Base-by-base conservation (phyloP, 2,888 invertebrate species). In the Leptopilina myrica region DNA sequence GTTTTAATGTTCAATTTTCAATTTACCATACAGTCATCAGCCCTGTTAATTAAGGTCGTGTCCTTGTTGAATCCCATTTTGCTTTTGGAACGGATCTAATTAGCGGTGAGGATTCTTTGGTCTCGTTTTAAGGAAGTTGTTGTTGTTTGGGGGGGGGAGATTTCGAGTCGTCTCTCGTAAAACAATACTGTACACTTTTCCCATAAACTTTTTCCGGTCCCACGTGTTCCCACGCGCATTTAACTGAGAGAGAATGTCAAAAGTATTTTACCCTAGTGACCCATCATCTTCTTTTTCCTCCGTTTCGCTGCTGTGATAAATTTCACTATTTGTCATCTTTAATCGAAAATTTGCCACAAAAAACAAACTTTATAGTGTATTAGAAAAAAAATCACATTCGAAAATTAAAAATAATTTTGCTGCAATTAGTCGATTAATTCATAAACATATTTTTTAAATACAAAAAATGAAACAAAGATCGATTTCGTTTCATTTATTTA, bases 11-110 rank as follows among this genome's bases (percentile, higher is more conserved):
- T 33, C 33, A 33, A 33, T 33, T 33, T 2, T 33, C 20, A 20
- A 33, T 33, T 33, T 33, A 33, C 33, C 5, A 33, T 33, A 33
- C 2, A 33, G 33, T 56, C 69, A 56, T 56, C 8, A 49, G 26
- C 53, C n/a, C n/a, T 56, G 12, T 84, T 88, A 84, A 90, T 90
- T 90, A 89, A 88, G 90, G 89, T 86, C 88, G 86, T 87, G 89
- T 87, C 89, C 89, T 88, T 90, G 87, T 89, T 90, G 85, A 86
- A 86, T 87, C 85, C 82, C 84, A 84, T 85, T 87, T 85, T 82
- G 69, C 80, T 81, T 78, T 82, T 85, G 82, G 85, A 87, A 86
- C 86, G 86, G 85, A 88, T 87, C 87, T 87, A 90, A 90, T 89
- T 89, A 90, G 80, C 46, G 76, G 46, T 46, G 83, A 79, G 84